Conservation (phyloP, 2,113 vertebrate species). For the Alectura lathami region DNA sequence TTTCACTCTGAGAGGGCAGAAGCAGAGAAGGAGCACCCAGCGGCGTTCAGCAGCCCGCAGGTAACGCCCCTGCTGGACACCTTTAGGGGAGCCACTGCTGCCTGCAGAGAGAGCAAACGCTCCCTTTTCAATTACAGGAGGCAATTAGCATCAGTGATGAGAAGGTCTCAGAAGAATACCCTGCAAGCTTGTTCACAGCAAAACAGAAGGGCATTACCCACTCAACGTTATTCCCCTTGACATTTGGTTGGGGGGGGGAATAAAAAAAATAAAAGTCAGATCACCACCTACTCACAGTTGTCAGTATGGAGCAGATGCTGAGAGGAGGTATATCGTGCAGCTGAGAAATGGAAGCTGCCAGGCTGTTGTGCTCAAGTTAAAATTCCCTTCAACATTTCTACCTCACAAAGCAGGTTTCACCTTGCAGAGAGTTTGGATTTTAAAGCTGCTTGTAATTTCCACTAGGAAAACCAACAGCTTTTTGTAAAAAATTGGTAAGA, state of each 20-base stretch:
- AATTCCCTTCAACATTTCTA: constrained; percentile 13
- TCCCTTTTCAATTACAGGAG: constrained; percentile 54
- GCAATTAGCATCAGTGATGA: constrained; percentile 33
- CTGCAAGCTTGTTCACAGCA: constrained; percentile 39
- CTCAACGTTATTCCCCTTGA: constrained; percentile 58
- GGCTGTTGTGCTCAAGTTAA: constrained; percentile 26
- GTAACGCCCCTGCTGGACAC: neutral
- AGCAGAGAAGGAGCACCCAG: neutral
- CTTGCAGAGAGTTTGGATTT: neutral
- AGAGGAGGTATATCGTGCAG: constrained; percentile 48
- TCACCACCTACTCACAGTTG: constrained; percentile 60
- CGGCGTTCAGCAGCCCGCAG: neutral
- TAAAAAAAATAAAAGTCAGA: constrained; percentile 8
- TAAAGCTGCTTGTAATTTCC: neutral
- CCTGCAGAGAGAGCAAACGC: neutral
- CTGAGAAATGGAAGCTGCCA: constrained; percentile 46
- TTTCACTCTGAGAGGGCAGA: neutral
- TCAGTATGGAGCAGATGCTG: constrained; percentile 55
- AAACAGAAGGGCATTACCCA: constrained; percentile 65
- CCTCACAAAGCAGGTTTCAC: neutral
- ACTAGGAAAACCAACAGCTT: neutral
- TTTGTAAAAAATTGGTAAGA: neutral
- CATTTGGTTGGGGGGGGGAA: constrained; percentile 28
- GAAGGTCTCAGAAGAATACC: constrained; percentile 48
- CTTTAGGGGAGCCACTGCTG: neutral